A percentile compares a stretch with the other conserved stretches of the same genome.
Conservation (phyloP, 2,797 vertebrate species). For the Rhinichthys osculus region DNA sequence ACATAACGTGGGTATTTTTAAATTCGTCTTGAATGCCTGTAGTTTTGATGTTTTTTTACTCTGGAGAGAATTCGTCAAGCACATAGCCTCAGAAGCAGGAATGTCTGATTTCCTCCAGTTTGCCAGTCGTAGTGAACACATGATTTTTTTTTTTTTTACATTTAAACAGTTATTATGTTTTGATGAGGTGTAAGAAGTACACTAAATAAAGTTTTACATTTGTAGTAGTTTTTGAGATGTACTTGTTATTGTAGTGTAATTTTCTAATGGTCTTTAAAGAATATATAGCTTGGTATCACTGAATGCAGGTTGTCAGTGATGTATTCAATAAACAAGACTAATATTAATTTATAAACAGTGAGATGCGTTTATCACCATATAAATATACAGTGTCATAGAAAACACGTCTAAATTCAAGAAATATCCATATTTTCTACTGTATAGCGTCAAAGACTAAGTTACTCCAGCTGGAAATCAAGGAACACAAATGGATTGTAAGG, state of each 20-base stretch:
- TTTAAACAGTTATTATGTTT: not conserved
- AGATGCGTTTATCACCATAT: conserved; percentile 1
- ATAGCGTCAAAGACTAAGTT: not conserved
- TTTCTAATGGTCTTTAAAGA: not conserved
- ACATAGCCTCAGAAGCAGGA: conserved; percentile 12
- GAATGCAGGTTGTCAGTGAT: not conserved
- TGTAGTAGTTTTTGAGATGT: not conserved
- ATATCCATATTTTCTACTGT: not conserved
- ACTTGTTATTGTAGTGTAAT: not conserved
- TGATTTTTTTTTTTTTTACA: too few relatives aligned
- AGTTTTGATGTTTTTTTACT: conserved; percentile 2
- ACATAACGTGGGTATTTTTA: not conserved
- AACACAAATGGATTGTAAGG: not conserved
- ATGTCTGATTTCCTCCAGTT: conserved; percentile 18
- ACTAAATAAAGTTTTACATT: not conserved
- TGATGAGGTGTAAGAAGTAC: not conserved
- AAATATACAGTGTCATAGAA: not conserved
- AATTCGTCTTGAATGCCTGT: not conserved
- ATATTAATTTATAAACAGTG: not conserved
- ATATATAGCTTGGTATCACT: not conserved
- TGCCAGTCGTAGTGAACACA: too few relatives aligned
- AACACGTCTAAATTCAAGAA: not conserved
- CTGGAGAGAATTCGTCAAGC: conserved; percentile 13
- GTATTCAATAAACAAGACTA: not conserved
- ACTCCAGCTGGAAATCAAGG: not conserved